Base-by-base conservation (phyloP, 2,888 invertebrate species). In the Dynastes maya region DNA sequence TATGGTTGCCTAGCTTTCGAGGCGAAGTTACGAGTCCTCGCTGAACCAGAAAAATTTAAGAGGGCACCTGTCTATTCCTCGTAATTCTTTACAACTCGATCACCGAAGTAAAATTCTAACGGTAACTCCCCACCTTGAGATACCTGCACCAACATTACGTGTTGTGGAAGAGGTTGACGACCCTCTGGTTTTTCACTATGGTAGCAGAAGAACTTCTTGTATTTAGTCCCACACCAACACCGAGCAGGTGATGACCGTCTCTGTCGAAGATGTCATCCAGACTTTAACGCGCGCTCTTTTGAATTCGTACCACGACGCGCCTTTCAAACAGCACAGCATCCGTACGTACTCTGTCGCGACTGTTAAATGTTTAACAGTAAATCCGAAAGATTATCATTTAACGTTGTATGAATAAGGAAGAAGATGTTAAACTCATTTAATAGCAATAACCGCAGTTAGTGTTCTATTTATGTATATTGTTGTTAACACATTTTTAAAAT, bases 41-140 rank as follows among this genome's bases (percentile, higher is more conserved):
- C 61, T 45, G 61, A 45, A 63, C 45, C 37, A 74, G 72, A 74
- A 74, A 63, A 76, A 75, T 68, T 79, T 72, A 79, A 79, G 77
- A 77, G 79, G 79, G 77, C 79, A 79, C 79, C 79, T 79, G 79
- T 74, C 76, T 68, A 70, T 84, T 84, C 83, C 83, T 83, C 81
- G 83, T 84, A 85, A 85, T 84, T 84, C 83, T 84, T 83, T 79
- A 83, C 84, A 86, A 86, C 85, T 86, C 86, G 86, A 87, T 87
- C 85, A 86, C 85, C 84, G 84, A 86, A 86, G 85, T 85, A 85
- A 86, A 85, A 84, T 85, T 83, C 84, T 87, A 87, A 87, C 87
- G 87, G 87, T 87, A 87, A 84, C 83, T 87, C 87, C 87, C 87
- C 87, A 77, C 84, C 86, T 82, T 83, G 83, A 79, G 83, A 81